These are phyloP conservation scores for Cyanoderma ruficeps DNA, from an alignment of 2,113 vertebrate species.

Conservation along the genomic window DNA sequence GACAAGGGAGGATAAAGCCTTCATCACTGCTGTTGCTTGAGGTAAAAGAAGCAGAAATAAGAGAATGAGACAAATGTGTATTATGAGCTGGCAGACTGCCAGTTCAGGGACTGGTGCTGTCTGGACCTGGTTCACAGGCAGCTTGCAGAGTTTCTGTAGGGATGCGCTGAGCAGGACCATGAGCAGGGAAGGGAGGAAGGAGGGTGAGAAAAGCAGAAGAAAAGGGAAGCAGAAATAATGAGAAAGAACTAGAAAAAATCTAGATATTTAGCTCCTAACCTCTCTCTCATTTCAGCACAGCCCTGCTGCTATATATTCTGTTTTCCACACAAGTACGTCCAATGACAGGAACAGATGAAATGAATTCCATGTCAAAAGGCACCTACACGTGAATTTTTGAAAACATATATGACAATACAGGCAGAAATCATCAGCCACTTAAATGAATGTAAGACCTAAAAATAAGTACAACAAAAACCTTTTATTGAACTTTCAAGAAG, in stretches of 20 bases:
- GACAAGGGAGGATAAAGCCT: background rate
- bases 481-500: background rate
- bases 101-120: constrained; percentile 19
- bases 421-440: background rate
- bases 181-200: background rate
- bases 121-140: background rate
- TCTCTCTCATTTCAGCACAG: background rate
- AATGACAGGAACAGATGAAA: background rate
- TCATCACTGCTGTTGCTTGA: background rate
- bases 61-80: constrained; percentile 31
- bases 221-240: background rate
- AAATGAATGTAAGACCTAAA: background rate
- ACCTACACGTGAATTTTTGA: background rate
- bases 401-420: background rate
- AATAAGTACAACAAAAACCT: background rate
- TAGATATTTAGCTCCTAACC: background rate
- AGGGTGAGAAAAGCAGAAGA: background rate
- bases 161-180: background rate
- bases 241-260: background rate
- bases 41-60: constrained; percentile 50
- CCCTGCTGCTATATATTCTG: background rate
- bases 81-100: constrained; percentile 25
- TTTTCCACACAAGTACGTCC: background rate
- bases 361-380: background rate
- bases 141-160: background rate